Evolutionary conservation across 1,140 invertebrate species (phyloP), one percentile per base, ranked within the genome.

Genomic region (Rhopalosiphum padi): DNA sequence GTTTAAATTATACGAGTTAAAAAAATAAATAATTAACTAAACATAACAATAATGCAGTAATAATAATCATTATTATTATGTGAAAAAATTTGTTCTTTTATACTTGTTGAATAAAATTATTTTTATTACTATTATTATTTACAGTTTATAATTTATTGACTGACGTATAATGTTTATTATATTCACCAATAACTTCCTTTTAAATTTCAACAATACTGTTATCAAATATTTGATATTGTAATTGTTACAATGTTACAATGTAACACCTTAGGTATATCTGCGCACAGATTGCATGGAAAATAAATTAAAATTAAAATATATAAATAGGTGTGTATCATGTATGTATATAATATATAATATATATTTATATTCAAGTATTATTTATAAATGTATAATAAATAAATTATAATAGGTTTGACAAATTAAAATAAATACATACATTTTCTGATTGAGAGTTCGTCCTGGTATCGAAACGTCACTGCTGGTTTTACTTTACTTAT

Each of bases 41-140:
- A 6, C 2, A 43, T 85, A 92, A 92, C 35, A 85, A 91, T 91
- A 82, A 91, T 77, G 8, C 30, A 77, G 46, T 91, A 91, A 77
- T 77, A 77, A 48, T 91, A 91, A 48, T 35, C 23, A 91, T 91
- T 51, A 60, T 82, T 92, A 92, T 85, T 21, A 41, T 55, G 48
- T 85, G 91, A 85, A 86, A 53, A 92, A 35, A 85, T 6, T 93
- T 93, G 91, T 93, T 93, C 91, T 93, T 93, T 93, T 93, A 93
- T 93, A 93, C 91, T 85, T 93, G 91, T 93, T 93, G 82, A 93
- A 93, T 93, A 93, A 93, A 93, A 93, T 51, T 55, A 91, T 91
- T 90, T 91, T 82, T 90, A 90, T 90, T 90, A 87, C n/a, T 87
- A 90, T 90, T 90, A 60, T 90, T 53, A 60, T 90, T 90, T 55